These are phyloP conservation scores for Phorcus lineatus DNA, from an alignment of 2,888 invertebrate species.

Conservation along the genomic window DNA sequence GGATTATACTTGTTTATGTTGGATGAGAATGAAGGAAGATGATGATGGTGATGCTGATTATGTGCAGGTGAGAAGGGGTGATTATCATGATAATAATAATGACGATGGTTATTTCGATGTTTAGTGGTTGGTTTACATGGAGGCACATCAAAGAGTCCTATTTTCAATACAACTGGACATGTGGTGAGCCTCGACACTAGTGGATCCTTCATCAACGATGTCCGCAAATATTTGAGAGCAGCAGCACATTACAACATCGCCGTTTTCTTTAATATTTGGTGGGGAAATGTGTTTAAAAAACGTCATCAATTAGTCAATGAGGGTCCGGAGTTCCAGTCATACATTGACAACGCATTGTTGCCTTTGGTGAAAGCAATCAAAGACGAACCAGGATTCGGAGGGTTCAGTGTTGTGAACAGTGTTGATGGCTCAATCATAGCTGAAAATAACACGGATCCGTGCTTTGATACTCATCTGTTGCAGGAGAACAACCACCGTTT, in stretches of 20 bases:
- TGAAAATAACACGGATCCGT: slow-evolving; percentile 38
- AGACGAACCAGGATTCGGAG: slow-evolving; percentile 47
- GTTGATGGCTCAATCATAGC: slow-evolving; percentile 46
- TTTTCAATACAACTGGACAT: slow-evolving; percentile 41
- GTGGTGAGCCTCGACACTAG: slow-evolving; percentile 43
- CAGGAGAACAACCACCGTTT: too few species aligned
- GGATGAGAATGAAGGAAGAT: too few species aligned
- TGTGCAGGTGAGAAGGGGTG: too few species aligned
- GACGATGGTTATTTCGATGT: too few species aligned
- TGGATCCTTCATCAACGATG: slow-evolving; percentile 46
- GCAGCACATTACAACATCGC: slow-evolving; percentile 44
- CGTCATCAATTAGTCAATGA: slow-evolving; percentile 47
- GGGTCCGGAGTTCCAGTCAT: slow-evolving; percentile 46
- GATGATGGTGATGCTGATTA: too few species aligned
- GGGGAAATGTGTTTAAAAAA: slow-evolving; percentile 37
- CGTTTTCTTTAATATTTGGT: slow-evolving; percentile 50
- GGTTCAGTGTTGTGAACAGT: slow-evolving; percentile 57
- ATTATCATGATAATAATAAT: too few species aligned
- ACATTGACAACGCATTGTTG: slow-evolving; percentile 53
- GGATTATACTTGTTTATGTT: too few species aligned
- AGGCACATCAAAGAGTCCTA: slow-evolving; percentile 46
- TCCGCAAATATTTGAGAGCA: slow-evolving; percentile 42
- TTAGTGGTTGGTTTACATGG: slow-evolving; percentile 52
- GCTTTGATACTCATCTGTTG: slow-evolving; percentile 51
- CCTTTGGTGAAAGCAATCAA: slow-evolving; percentile 51